Evolutionary conservation across 1,140 invertebrate genomes (phyloP), one percentile per base, ranked within the genome.

Genomic region (Drosophila nannoptera): DNA sequence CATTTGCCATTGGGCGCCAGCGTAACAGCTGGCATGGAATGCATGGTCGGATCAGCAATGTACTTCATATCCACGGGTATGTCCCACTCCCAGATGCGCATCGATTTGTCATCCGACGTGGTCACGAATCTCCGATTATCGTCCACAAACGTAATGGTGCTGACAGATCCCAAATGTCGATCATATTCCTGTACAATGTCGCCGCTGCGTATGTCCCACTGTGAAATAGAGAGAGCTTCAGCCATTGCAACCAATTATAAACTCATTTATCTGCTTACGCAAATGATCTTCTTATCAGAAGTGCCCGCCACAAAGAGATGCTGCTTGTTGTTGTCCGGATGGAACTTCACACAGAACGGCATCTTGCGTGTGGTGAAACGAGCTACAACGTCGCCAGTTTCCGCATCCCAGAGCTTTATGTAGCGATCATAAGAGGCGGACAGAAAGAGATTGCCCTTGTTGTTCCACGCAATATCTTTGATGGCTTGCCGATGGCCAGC

Each of bases 21-120:
- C 0, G 97, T 97, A 0, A 99, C 97, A 2, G 97, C 95, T 0
- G 99, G 99, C 94, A 99, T 99, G 5, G 98, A 99, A 91, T 99
- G 98, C 97, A 99, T 99, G 2, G 96, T 95, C 3, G 98, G 98
- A 91, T 99, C 98, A n/a, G 98, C 98, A 80, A 99, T 99, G 88
- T 99, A 99, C 90, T 99, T 99, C 94, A 99, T 99, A 90, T 99
- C 98, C 4, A 99, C 98, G 0, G 98, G 99, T 89, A 99, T 99
- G 90, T 99, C 98, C 98, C 98, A 99, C 93, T 99, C 99, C 99
- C 99, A 99, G 56, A 99, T 98, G 54, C 99, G 91, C 68, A 99
- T 91, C 90, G 97, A 98, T 91, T 99, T 99, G 89, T 99, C 99
- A 90, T 99, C 99, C 0, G 98, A 99, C 0, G 98, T 99, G 9